Evolutionary conservation across 2,113 vertebrate genomes (phyloP).

Genomic region (Gadus chalcogrammus): DNA sequence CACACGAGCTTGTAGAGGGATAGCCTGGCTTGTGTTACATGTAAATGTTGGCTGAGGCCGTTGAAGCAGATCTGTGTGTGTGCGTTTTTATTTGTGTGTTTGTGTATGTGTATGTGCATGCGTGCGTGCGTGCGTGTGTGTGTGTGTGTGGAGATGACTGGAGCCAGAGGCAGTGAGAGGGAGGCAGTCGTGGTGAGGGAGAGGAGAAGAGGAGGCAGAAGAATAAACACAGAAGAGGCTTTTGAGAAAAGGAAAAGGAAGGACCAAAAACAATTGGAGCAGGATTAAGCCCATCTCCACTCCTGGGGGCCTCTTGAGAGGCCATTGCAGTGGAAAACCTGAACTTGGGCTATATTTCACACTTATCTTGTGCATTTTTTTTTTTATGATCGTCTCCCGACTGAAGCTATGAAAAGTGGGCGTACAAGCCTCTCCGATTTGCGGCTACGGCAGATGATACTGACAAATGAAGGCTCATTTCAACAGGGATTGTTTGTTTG

Average conservation of each 20-base stretch:
- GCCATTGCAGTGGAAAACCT: not conserved
- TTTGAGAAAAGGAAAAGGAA: slow-evolving; percentile 27
- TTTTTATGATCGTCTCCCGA: too few relatives aligned
- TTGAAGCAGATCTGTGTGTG: slow-evolving; percentile 38
- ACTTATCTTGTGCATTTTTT: too few relatives aligned
- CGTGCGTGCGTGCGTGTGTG: too few relatives aligned
- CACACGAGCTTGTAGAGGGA: slow-evolving; percentile 27
- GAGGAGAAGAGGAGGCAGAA: slow-evolving; percentile 42
- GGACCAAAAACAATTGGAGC: slow-evolving; percentile 8
- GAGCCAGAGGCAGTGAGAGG: slow-evolving; percentile 41
- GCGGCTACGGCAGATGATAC: too few relatives aligned
- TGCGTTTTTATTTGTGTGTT: too few relatives aligned
- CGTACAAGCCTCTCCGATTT: too few relatives aligned
- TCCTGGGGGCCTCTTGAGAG: slow-evolving; percentile 20
- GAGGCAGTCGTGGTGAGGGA: slow-evolving; percentile 37
- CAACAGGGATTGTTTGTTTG: too few relatives aligned
- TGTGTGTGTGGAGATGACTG: slow-evolving; percentile 44
- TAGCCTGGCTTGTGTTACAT: slow-evolving; percentile 32
- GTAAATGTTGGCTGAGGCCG: slow-evolving; percentile 43
- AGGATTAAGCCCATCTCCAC: slow-evolving; percentile 22
- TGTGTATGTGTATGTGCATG: too few relatives aligned
- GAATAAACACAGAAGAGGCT: slow-evolving; percentile 42
- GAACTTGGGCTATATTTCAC: too few relatives aligned
- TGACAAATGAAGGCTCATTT: too few relatives aligned
- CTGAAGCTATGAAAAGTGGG: too few relatives aligned